These are phyloP conservation scores for Psittacula cyanocephala DNA, from an alignment of 2,113 vertebrate species.

Conservation along the genomic window DNA sequence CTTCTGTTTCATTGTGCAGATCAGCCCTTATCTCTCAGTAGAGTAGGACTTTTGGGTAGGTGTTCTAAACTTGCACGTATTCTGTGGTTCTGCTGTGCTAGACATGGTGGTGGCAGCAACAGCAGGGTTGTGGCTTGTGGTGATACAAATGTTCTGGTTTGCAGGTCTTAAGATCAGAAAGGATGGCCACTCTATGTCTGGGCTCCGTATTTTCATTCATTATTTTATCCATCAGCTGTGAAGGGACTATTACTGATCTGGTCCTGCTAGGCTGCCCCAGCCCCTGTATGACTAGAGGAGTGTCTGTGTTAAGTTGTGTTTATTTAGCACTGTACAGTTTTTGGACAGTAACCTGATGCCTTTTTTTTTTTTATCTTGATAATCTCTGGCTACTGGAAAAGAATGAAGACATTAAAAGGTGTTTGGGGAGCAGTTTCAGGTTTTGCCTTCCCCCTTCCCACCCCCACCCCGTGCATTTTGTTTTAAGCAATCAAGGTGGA, in stretches of 20 bases:
- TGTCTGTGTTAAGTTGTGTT: not conserved
- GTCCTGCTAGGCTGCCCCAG: not conserved
- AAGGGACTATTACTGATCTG: not conserved
- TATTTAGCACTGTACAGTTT: not conserved
- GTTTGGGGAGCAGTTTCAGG: not conserved
- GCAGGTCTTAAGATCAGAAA: not conserved
- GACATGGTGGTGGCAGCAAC: rapidly evolving
- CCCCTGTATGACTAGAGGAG: too few relatives aligned
- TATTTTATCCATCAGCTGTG: not conserved
- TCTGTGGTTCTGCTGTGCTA: not conserved
- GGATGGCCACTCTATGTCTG: not conserved
- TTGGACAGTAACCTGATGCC: not conserved
- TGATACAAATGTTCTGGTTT: not conserved
- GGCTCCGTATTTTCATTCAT: not conserved
- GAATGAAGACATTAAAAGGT: not conserved
- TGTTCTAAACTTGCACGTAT: rapidly evolving
- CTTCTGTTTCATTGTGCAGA: not conserved
- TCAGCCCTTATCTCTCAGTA: not conserved
- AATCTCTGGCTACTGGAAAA: not conserved
- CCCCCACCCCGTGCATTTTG: not conserved
- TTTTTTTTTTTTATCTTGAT: not conserved
- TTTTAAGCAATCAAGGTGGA: not conserved
- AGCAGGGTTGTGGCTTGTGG: not conserved
- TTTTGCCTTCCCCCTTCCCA: rapidly evolving
- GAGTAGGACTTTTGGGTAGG: not conserved